Base-by-base conservation (phyloP, 2,113 vertebrate species). In the Proterorhinus semilunaris region DNA sequence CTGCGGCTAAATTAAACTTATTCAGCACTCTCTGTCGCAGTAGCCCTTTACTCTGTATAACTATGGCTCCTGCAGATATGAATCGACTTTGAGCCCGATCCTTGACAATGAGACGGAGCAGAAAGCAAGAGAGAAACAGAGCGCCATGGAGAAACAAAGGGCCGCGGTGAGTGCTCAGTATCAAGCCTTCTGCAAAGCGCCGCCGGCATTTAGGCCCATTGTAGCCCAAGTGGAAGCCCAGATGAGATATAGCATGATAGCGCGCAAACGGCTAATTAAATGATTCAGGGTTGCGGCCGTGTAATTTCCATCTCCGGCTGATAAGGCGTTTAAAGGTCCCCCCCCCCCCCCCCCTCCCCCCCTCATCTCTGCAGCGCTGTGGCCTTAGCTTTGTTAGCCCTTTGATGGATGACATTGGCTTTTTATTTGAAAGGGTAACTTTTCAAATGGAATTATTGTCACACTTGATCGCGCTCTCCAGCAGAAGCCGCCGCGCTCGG, bases 201-300 rank as follows among this genome's bases (percentile, higher is more conserved):
- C 58, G 9, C 8, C 36, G 75, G 84, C 64, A 0, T 71, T 79
- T 72, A 76, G 72, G 65, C 75, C 64, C 65, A 72, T 71, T 72
- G 77, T 73, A 52, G 74, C 49, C 53, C 68, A 74, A 76, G 71
- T 66, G 71, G 76, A 62, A 65, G 67, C 58, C 55, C 75, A 84
- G 78, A 89, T 83, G 75, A 59, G 82, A 87, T 83, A 59, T 49
- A 78, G 64, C 64, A 58, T 17, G 74, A 83, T 81, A 80, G 78
- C 61, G 80, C 79, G 77, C 76, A 86, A 85, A 87, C 79, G 70
- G 68, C 71, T 86, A 87, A 90, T 91, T 84, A 89, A 87, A 87
- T 86, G 82, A 80, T 84, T 88, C 82, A 83, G 80, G 77, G 77
- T 84, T 80, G 71, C 64, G 78, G 82, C 78, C 68, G 45, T 84